These are phyloP conservation scores for Sorex fumeus DNA, from an alignment of 2,113 vertebrate species.

Conservation along the genomic window DNA sequence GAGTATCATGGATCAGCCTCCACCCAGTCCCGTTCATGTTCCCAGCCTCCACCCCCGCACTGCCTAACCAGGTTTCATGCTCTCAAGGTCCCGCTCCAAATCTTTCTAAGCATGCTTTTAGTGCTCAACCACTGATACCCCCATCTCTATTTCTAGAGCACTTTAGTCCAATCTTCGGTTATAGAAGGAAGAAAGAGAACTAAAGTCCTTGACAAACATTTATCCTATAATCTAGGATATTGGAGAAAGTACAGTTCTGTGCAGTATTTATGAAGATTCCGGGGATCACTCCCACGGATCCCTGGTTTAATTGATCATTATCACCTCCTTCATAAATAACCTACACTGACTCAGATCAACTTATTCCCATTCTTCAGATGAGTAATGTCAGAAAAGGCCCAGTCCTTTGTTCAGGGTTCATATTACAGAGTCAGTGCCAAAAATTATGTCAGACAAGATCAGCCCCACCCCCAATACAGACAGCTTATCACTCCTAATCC, in stretches of 20 bases:
- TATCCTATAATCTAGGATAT: neutral
- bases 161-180: neutral
- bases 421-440: neutral
- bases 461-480: neutral
- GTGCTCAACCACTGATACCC: neutral
- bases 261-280: rapidly evolving
- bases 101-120: neutral
- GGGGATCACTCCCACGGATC: neutral
- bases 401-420: neutral
- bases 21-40: neutral
- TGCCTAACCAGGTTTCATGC: too few species aligned
- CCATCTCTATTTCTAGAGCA: neutral
- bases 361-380: neutral
- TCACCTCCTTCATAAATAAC: neutral
- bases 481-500: neutral
- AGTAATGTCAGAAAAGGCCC: neutral
- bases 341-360: neutral
- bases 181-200: neutral
- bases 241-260: neutral
- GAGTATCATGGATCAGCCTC: neutral
- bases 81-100: neutral
- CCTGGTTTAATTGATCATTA: neutral
- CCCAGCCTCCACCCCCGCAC: neutral
- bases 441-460: neutral
- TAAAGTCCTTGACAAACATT: too few species aligned